Evolutionary conservation across 2,888 invertebrate genomes (phyloP).

Genomic region (Epirrita christyi): DNA sequence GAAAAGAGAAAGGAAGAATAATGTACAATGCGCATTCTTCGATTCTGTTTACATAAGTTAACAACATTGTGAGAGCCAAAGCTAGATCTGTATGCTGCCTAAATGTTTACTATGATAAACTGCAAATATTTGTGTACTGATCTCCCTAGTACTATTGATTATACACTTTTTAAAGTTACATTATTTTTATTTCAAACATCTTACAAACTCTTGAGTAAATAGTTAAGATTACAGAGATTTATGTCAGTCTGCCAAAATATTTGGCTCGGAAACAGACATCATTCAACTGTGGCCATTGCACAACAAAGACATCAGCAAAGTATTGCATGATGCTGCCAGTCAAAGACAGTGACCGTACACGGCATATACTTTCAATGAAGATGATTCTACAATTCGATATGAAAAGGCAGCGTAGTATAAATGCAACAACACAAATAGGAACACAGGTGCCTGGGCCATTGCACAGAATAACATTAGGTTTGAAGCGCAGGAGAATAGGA

Average conservation of each 20-base stretch:
- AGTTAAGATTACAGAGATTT: constrained; percentile 40
- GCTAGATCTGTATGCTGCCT: constrained; percentile 34
- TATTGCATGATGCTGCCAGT: constrained; percentile 94
- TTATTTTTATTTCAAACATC: constrained; percentile 41
- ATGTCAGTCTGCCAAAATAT: constrained; percentile 91
- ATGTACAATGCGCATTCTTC: too few species aligned
- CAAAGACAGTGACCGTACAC: constrained; percentile 95
- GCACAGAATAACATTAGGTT: constrained; percentile 93
- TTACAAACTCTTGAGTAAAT: background rate
- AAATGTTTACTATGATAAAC: constrained; percentile 37
- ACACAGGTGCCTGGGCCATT: constrained; percentile 99
- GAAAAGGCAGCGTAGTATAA: constrained; percentile 88
- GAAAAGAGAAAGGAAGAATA: background rate
- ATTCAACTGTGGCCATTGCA: constrained; percentile 95
- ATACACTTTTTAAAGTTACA: constrained; percentile 57
- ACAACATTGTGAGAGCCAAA: constrained; percentile 29
- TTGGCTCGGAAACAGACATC: constrained; percentile 87
- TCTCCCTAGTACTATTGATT: constrained; percentile 59
- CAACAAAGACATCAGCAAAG: constrained; percentile 93
- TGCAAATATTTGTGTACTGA: constrained; percentile 50
- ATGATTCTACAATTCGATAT: constrained; percentile 90
- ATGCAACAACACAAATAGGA: constrained; percentile 93
- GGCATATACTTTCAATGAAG: constrained; percentile 97
- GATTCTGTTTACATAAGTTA: background rate
- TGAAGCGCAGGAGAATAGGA: constrained; percentile 87